Evolutionary conservation across 2,888 invertebrate species (phyloP), one percentile per base, ranked within the genome.

Genomic region (Cosmorhoe ocellata): DNA sequence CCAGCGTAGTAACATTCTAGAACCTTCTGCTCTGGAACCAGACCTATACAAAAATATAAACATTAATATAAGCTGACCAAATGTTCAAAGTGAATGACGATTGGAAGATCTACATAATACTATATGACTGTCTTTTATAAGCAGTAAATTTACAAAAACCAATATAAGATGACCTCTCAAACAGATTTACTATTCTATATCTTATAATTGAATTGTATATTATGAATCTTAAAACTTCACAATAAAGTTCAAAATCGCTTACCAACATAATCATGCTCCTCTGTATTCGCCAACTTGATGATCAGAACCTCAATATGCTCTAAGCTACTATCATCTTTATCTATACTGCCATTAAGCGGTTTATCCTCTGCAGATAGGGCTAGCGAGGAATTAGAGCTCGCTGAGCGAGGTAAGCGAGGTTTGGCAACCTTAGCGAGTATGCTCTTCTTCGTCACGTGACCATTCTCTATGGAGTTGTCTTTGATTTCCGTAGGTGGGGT

Each of bases 1-100:
- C 86, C 81, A 3, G 86, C 84, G 69, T 90, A 90, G 74, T 90
- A 89, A 56, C 82, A 83, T 57, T 90, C 90, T 56, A 93, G 74
- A 0, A 93, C 92, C 63, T 93, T 93, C 37, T 92, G 91, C 66
- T 93, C 93, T 0, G 93, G 89, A 0, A 92, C 79, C 22, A 93
- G 65, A 33, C 93, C 93, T 79, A 55, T 0, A 14, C 6, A 78
- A 22, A 11, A 1, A 34, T n/a, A 6, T 18, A 1, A n/a, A 10
- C 22, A 22, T 24, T 5, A 24, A 7, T 24, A 7, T 6, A 5
- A 6, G 6, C 7, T 3, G 24, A n/a, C n/a, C 5, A 18, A 3
- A 18, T 18, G 5, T 2, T 18, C 18, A 18, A 3, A 5, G 2
- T 2, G 18, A 5, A 2, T 18, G 2, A 18, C 18, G 18, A 2